Evolutionary conservation across 2,113 vertebrate genomes (phyloP), one percentile per base, ranked within the genome.

Genomic region (Geococcyx californianus): DNA sequence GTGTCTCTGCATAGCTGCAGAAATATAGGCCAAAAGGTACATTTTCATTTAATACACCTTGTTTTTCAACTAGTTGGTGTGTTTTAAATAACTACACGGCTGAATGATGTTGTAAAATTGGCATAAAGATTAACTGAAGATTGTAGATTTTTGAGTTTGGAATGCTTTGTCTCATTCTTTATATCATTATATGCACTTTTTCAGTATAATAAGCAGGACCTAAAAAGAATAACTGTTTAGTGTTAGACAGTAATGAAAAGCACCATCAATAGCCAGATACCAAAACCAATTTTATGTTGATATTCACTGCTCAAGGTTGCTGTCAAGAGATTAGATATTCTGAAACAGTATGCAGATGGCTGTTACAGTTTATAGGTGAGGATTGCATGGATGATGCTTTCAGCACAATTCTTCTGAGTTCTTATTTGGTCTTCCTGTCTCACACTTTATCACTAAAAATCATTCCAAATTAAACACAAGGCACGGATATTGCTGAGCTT

Each of bases 381-480:
- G 47, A 87, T 28, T 91, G 33, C 13, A 60, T 9, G 19, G 33
- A 40, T 49, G 7, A 11, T 11, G 36, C 20, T 80, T 86, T 51
- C 77, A 69, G 38, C 29, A 55, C 11, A 79, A 52, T 16, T 64
- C 64, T 68, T 66, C 11, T 4, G 54, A 66, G 16, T 29, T 74
- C 89, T 91, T 55, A 45, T 82, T 89, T 87, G 40, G 5, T 67
- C 58, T 87, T 90, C 69, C 42, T 85, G 40, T 67, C 74, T 93
- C 25, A 54, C 42, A 44, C 21, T 25, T 92, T 69, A 91, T 60
- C 40, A 72, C 24, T 31, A 64, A 63, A 85, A 67, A 51, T 47
- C 28, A 38, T 64, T 78, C 31, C 16, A 91, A 96, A 59, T 33
- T 34, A 94, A 89, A 82, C 33, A 70, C 5, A 62, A 51, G 42